phyloP scores from a whole-genome alignment of 2,113 vertebrate species.

The Tiliqua scincoides region DNA sequence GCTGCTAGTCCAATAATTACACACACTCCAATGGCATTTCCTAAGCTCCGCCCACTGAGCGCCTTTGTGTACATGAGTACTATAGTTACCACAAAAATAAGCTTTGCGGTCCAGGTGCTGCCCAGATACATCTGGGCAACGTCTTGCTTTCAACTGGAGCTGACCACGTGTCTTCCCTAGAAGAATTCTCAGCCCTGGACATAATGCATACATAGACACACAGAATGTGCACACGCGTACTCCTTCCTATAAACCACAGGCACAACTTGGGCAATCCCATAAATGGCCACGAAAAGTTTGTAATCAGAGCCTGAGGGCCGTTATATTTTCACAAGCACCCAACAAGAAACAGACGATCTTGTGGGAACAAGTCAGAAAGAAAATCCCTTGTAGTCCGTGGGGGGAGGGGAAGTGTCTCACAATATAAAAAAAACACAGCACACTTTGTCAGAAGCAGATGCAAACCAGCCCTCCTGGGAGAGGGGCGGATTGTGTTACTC shows the following conservation, averaged over 20 bases:
- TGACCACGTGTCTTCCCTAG: too few relatives aligned
- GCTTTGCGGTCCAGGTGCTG: not conserved
- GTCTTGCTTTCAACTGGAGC: not conserved
- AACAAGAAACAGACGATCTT: not conserved
- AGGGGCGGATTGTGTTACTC: not conserved
- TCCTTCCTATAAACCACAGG: not conserved
- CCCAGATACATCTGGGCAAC: not conserved
- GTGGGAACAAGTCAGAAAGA: accelerated
- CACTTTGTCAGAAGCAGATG: not conserved
- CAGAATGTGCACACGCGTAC: not conserved
- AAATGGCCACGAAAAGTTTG: slow-evolving; percentile 37
- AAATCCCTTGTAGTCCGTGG: not conserved
- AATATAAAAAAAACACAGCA: not conserved
- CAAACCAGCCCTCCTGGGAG: not conserved
- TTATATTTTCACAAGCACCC: not conserved
- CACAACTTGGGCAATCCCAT: not conserved
- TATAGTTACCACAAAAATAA: not conserved
- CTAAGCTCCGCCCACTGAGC: not conserved
- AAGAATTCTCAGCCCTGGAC: not conserved
- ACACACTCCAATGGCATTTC: not conserved
- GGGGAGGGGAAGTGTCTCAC: not conserved
- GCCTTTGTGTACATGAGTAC: not conserved
- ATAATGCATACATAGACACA: too few relatives aligned
- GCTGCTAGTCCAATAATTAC: not conserved
- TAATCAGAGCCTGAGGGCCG: not conserved